phyloP scores from a whole-genome alignment of 2,888 invertebrate genomes.

The Melinopterus prodromus region DNA sequence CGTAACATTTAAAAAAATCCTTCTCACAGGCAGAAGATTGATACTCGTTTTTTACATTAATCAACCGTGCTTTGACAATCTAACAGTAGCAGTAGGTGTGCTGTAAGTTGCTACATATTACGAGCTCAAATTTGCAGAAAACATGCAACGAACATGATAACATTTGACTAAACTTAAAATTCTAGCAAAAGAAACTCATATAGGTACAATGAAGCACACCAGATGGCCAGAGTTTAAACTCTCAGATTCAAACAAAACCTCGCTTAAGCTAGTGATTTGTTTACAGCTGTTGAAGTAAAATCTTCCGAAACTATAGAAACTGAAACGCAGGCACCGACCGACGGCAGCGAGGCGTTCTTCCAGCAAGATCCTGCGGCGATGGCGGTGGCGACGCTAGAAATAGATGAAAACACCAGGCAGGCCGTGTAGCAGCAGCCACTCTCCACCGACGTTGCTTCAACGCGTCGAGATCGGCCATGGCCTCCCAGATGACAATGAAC shows the following conservation, averaged over 20 bases:
- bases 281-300: background rate
- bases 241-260: background rate
- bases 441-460: background rate
- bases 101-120: too few relatives aligned
- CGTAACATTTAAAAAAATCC: too few relatives aligned
- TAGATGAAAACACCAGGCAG: background rate
- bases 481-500: constrained; percentile 33
- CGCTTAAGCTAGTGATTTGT: background rate
- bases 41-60: too few relatives aligned
- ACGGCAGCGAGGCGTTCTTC: background rate
- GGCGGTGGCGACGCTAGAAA: background rate
- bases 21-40: too few relatives aligned
- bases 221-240: background rate
- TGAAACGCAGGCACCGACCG: background rate
- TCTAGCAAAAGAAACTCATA: too few relatives aligned
- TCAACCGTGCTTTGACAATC: too few relatives aligned
- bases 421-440: background rate
- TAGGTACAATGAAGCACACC: background rate
- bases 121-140: too few relatives aligned
- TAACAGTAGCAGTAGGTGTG: too few relatives aligned
- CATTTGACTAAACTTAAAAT: too few relatives aligned
- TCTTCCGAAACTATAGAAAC: background rate
- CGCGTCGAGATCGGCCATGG: constrained; percentile 27
- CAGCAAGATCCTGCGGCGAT: background rate
- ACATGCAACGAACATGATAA: too few relatives aligned